phyloP scores from a whole-genome alignment of 2,797 vertebrate species.

The Myotis myotis region DNA sequence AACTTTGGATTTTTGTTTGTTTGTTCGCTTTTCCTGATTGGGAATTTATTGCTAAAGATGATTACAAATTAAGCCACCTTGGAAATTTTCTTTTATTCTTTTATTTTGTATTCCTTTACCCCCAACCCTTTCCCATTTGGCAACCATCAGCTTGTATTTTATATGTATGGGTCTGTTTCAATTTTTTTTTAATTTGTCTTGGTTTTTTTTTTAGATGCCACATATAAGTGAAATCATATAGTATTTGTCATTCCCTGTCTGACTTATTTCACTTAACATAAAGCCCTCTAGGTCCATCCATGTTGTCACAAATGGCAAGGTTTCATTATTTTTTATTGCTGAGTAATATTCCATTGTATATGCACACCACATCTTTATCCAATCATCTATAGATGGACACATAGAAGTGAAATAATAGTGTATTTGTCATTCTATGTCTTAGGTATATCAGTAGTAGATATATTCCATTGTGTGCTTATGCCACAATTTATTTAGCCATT shows the following conservation, averaged over 20 bases:
- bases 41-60: not conserved
- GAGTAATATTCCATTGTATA: not conserved
- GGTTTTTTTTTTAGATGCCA: not conserved
- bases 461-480: too few relatives aligned
- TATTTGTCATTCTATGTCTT: too few relatives aligned
- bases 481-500: too few relatives aligned
- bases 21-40: not conserved
- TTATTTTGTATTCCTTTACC: not conserved
- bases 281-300: not conserved
- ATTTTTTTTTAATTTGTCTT: not conserved
- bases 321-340: not conserved
- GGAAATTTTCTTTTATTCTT: not conserved
- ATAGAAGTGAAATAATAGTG: too few relatives aligned
- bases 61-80: not conserved
- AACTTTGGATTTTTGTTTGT: not conserved
- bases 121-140: not conserved
- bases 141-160: not conserved
- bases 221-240: not conserved
- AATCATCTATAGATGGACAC: not conserved
- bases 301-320: not conserved
- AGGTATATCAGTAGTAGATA: too few relatives aligned
- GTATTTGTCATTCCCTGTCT: not conserved
- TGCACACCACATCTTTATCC: not conserved
- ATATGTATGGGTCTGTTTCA: not conserved
- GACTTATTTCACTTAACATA: not conserved